Conservation (phyloP, 2,888 invertebrate genomes). For the Synanthedon myopaeformis region DNA sequence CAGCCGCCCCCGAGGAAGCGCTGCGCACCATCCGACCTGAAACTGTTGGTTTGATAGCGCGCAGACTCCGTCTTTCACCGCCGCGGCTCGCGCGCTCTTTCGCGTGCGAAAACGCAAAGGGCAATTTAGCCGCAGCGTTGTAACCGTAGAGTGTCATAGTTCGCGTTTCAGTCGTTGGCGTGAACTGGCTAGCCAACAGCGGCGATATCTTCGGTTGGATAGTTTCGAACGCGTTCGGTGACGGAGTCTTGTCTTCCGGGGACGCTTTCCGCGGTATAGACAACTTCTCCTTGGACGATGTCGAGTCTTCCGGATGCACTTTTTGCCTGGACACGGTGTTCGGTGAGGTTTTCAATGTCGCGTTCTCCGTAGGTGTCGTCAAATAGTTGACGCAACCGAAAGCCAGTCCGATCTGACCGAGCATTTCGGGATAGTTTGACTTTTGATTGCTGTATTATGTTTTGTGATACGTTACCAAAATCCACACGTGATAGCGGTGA, state of each 20-base stretch:
- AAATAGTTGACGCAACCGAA: conserved; percentile 67
- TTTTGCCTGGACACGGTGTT: conserved; percentile 42
- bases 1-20: conserved; percentile 61
- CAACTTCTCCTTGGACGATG: conserved; percentile 43
- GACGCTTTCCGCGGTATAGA: conserved; percentile 41
- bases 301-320: conserved; percentile 54
- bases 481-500: conserved; percentile 30
- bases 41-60: conserved; percentile 30
- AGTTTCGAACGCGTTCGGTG: conserved; percentile 33
- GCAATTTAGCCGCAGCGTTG: conserved; percentile 62
- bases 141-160: conserved; percentile 65
- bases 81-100: conserved; percentile 19
- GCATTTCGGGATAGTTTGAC: conserved; percentile 67
- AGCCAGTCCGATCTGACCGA: conserved; percentile 64
- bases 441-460: conserved; percentile 50
- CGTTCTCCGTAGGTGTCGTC: conserved; percentile 38
- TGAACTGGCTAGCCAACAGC: conserved; percentile 41
- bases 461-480: conserved; percentile 15
- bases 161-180: conserved; percentile 48
- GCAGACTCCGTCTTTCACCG: conserved; percentile 21
- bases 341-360: conserved; percentile 20
- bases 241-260: conserved; percentile 50
- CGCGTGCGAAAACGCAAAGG: conserved; percentile 62
- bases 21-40: conserved; percentile 67
- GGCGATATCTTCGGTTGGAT: conserved; percentile 64